phyloP scores from a whole-genome alignment of 2,888 invertebrate genomes.

The Synergus japonicus region DNA sequence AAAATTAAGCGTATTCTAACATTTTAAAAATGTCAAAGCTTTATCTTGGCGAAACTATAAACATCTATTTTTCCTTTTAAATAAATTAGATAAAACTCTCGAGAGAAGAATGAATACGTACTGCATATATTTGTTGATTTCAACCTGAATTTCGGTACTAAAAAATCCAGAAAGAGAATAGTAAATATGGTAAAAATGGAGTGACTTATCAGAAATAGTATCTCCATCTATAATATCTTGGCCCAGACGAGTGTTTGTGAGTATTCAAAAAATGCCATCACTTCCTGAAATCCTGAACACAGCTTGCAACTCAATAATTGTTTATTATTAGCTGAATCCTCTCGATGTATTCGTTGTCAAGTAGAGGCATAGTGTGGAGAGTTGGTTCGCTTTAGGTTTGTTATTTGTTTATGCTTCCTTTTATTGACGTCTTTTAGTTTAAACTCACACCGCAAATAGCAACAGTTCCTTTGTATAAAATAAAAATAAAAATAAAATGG shows the following conservation, averaged over 20 bases:
- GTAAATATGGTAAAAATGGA: neutral
- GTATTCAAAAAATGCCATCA: constrained; percentile 14
- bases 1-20: neutral
- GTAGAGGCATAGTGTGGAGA: constrained; percentile 49
- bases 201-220: neutral
- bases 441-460: constrained; percentile 19
- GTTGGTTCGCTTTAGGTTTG: constrained; percentile 54
- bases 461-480: constrained; percentile 31
- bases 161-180: neutral
- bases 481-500: constrained; percentile 48
- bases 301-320: constrained; percentile 29
- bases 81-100: constrained; percentile 2
- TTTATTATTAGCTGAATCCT: neutral
- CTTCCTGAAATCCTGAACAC: constrained; percentile 13
- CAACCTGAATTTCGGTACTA: constrained; percentile 21
- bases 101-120: neutral
- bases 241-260: constrained; percentile 38
- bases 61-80: no score
- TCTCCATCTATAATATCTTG: constrained; percentile 9
- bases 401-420: constrained; percentile 49
- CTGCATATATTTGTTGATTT: neutral
- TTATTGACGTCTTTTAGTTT: constrained; percentile 45
- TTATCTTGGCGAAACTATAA: no score
- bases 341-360: constrained; percentile 54
- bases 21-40: no score